Evolutionary conservation across 2,113 vertebrate species (phyloP).

Genomic region (Anolis carolinensis): DNA sequence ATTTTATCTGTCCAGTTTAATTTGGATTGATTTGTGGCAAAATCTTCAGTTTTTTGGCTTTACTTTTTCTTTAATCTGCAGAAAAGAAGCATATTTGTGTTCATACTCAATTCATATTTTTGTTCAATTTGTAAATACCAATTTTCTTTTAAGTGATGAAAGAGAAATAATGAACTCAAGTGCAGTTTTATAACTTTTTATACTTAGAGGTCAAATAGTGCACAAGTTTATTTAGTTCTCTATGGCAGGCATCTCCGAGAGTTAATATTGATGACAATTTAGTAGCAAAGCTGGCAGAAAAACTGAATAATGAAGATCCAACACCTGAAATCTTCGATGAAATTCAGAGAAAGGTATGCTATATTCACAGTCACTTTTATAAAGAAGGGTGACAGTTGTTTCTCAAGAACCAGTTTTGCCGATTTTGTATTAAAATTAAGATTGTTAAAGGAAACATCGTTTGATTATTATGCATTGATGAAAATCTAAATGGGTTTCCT

Average conservation of each 20-base stretch:
- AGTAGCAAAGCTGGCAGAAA: conserved; percentile 87
- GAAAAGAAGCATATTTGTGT: no score
- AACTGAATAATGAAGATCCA: conserved; percentile 92
- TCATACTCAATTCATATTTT: not conserved
- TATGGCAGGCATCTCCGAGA: conserved; percentile 90
- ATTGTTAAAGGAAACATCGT: not conserved
- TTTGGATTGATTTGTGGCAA: not conserved
- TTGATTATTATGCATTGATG: not conserved
- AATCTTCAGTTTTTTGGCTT: not conserved
- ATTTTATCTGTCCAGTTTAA: not conserved
- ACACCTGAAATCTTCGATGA: conserved; percentile 98
- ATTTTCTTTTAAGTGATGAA: no score
- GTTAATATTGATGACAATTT: conserved; percentile 90
- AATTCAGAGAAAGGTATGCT: conserved; percentile 91
- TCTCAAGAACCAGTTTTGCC: not conserved
- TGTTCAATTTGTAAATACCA: not conserved
- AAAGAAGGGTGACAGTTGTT: not conserved
- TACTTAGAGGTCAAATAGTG: not conserved
- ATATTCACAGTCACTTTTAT: conserved; percentile 26
- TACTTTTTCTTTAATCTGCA: not conserved
- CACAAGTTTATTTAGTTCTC: conserved; percentile 58
- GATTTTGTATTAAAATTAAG: not conserved
- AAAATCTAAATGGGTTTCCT: not conserved
- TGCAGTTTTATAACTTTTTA: no score
- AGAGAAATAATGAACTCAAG: no score